phyloP scores from a whole-genome alignment of 53 echinoderm and acorn worm species.

The Actinopyga echinites region DNA sequence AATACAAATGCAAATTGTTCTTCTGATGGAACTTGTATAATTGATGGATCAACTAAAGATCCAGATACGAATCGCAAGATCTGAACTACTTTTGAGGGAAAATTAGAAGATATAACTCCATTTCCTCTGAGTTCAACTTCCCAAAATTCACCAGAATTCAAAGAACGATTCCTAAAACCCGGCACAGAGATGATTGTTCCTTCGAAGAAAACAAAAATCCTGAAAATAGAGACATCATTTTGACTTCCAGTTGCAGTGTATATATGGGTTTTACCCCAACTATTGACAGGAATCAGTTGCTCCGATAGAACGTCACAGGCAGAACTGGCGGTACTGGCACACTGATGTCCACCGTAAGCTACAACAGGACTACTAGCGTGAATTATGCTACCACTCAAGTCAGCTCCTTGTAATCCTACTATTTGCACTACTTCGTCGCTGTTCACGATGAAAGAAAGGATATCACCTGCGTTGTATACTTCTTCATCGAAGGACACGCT shows the following conservation, averaged over 20 bases:
- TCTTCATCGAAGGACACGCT: slow-evolving; percentile 44
- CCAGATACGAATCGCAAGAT: slow-evolving; percentile 28
- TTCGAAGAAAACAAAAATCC: slow-evolving; percentile 53
- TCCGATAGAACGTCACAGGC: slow-evolving; percentile 56
- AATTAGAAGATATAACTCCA: slow-evolving; percentile 56
- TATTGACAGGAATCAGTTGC: slow-evolving; percentile 61
- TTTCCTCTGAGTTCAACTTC: slow-evolving; percentile 50
- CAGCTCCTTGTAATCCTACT: not conserved
- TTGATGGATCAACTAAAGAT: slow-evolving; percentile 51
- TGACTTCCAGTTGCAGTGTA: slow-evolving; percentile 34
- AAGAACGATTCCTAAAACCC: slow-evolving; percentile 2
- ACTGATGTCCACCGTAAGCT: slow-evolving; percentile 46
- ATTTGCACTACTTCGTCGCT: slow-evolving; percentile 46
- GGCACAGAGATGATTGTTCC: slow-evolving; percentile 54
- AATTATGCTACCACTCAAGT: slow-evolving; percentile 51
- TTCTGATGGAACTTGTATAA: slow-evolving; percentile 65
- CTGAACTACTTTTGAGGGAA: slow-evolving; percentile 54
- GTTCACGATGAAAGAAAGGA: slow-evolving; percentile 37
- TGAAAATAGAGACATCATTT: slow-evolving; percentile 38
- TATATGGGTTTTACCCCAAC: slow-evolving; percentile 65
- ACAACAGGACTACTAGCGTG: slow-evolving; percentile 43
- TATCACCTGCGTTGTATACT: slow-evolving; percentile 47
- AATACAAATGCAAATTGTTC: slow-evolving; percentile 62
- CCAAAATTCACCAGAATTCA: slow-evolving; percentile 59
- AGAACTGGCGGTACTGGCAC: slow-evolving; percentile 34